Percentiles rank a stretch among this genome's conserved stretches.
These are phyloP conservation scores for Mandrillus leucophaeus DNA, from an alignment of 2,113 vertebrate genomes.

Conservation along the genomic window DNA sequence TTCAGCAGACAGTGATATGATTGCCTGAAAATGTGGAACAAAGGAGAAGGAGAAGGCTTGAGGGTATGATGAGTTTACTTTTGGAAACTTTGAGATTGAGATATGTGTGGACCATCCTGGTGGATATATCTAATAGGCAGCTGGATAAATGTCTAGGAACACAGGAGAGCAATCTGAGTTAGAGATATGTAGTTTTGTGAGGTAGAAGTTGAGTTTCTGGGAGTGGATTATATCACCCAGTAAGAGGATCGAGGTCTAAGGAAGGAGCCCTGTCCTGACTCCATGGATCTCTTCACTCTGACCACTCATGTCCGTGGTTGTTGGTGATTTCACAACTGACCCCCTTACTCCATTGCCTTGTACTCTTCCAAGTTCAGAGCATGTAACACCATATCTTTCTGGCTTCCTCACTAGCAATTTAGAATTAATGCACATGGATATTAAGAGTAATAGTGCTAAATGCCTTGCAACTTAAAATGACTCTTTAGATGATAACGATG, in stretches of 20 bases:
- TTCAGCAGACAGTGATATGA: neutral
- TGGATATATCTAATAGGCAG: neutral
- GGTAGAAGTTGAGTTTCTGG: neutral
- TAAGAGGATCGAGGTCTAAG: neutral
- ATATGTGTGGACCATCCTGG: neutral
- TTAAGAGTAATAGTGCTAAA: neutral
- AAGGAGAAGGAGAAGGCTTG: neutral
- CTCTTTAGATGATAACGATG: neutral
- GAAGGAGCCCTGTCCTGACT: neutral
- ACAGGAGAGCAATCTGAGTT: neutral
- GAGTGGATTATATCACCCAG: neutral
- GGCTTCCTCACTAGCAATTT: neutral
- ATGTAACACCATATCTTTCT: neutral
- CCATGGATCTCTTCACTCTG: neutral
- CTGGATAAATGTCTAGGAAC: neutral
- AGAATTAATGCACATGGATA: neutral
- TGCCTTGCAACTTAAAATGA: slow-evolving; percentile 19
- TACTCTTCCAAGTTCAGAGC: neutral
- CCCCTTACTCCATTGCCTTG: neutral
- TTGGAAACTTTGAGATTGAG: neutral
- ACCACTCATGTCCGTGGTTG: neutral
- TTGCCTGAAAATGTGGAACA: neutral
- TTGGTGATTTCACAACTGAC: neutral
- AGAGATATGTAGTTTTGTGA: neutral
- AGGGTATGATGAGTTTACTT: neutral